Evolutionary conservation across 2,797 vertebrate genomes (phyloP).

Genomic region (Falco cherrug): DNA sequence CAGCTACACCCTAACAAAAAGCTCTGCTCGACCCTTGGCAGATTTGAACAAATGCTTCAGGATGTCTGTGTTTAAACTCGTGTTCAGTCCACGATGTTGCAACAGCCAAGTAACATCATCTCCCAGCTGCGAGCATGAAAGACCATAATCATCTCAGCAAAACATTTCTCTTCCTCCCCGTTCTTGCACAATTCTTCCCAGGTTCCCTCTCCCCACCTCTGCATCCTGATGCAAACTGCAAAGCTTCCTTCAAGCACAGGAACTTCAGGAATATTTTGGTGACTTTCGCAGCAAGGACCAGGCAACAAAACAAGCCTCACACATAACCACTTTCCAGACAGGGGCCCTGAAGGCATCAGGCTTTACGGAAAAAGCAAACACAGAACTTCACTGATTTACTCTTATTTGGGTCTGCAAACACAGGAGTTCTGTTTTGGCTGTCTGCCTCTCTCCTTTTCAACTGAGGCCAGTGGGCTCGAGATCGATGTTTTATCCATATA

Average conservation of each 20-base stretch:
- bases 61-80: background rate
- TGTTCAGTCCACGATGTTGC: background rate
- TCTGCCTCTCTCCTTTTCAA: background rate
- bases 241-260: background rate
- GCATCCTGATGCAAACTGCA: background rate
- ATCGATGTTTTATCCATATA: background rate
- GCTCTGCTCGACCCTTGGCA: fast-evolving
- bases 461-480: background rate
- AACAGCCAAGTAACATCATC: background rate
- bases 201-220: background rate
- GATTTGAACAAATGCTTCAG: background rate
- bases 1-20: background rate
- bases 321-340: background rate
- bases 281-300: background rate
- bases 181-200: background rate
- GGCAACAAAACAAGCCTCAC: background rate
- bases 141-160: background rate
- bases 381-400: background rate
- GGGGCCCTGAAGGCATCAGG: background rate
- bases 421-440: background rate
- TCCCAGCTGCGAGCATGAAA: background rate
- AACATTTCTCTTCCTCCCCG: background rate
- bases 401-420: background rate
- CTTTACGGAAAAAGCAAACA: background rate
- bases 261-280: background rate